phyloP scores from a whole-genome alignment of 2,797 vertebrate genomes.

The Urophycis tenuis region DNA sequence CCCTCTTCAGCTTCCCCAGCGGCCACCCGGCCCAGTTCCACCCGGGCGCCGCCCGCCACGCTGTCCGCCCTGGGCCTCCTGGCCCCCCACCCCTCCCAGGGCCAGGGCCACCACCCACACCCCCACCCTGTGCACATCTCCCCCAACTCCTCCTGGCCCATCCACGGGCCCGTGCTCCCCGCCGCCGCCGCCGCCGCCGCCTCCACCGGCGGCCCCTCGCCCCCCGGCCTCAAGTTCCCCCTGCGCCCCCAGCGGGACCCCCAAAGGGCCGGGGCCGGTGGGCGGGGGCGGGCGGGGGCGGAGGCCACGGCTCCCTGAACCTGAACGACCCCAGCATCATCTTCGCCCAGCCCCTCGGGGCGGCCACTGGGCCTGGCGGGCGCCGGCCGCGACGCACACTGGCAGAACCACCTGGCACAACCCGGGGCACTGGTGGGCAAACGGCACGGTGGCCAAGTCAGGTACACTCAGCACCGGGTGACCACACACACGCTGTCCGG shows the following conservation, averaged over 20 bases:
- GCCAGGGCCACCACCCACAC: constrained; percentile 68
- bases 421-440: constrained; percentile 87
- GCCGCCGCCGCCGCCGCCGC: constrained; percentile 65
- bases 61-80: constrained; percentile 84
- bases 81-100: constrained; percentile 79
- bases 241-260: constrained; percentile 66
- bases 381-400: constrained; percentile 81
- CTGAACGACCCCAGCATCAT: constrained; percentile 99
- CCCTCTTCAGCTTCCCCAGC: constrained; percentile 85
- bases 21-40: constrained; percentile 85
- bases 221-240: constrained; percentile 76
- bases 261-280: constrained; percentile 50
- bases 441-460: constrained; percentile 87
- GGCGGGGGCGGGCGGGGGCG: not conserved
- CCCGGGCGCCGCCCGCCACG: constrained; percentile 41
- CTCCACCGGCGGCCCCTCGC: constrained; percentile 73
- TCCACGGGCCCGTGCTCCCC: constrained; percentile 83
- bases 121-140: constrained; percentile 65
- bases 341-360: constrained; percentile 92
- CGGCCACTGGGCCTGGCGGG: constrained; percentile 74
- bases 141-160: constrained; percentile 81
- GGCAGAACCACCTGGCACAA: constrained; percentile 84
- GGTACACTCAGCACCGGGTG: constrained; percentile 72
- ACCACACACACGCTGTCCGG: constrained; percentile 21
- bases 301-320: constrained; percentile 75